Base-by-base conservation (phyloP, 2,888 invertebrate genomes). In the Noctua comes region DNA sequence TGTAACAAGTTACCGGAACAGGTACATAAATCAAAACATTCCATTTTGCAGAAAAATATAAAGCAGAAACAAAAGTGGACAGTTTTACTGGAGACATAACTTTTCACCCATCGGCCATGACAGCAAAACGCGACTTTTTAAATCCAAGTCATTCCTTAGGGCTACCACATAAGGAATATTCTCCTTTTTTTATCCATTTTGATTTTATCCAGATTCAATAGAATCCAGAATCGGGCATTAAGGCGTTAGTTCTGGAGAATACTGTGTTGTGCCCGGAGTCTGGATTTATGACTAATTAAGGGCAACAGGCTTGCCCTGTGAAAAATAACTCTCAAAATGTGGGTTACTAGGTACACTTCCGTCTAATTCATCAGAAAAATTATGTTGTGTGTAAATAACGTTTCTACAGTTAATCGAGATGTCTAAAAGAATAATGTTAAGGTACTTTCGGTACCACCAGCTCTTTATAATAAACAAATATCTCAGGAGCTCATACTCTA, bases 51-150 rank as follows among this genome's bases (percentile, higher is more conserved):
- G 70, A 68, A 77, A 82, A 76, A 79, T 79, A 76, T 76, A 73
- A 79, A 76, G 48, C 54, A 51, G 80, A 71, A 76, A 86, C 71
- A 84, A 68, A 79, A 71, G 40, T 68, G 73, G 73, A 84, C 84
- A 76, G 73, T 66, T 79, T 73, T 76, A 83, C 65, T 69, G 36
- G n/a, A 76, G 31, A 78, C 79, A 84, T 71, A 70, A 71, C 80
- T 79, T 72, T 74, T 68, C 59, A 64, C 40, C 62, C 46, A 70
- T 31, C 27, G 48, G 57, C 64, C 57, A 3, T 71, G 68, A 80
- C 75, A 68, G 74, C 73, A 73, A 76, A 77, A 43, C 69, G 66
- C 21, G 66, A 54, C 46, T 78, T 79, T 84, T 77, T 73, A 65
- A 84, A 76, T 76, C 59, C 77, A 71, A 48, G 64, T 68, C 59